Percentiles rank a stretch among this genome's conserved stretches.
These are phyloP conservation scores for Stercorarius parasiticus DNA, from an alignment of 2,113 vertebrate genomes.

Conservation along the genomic window DNA sequence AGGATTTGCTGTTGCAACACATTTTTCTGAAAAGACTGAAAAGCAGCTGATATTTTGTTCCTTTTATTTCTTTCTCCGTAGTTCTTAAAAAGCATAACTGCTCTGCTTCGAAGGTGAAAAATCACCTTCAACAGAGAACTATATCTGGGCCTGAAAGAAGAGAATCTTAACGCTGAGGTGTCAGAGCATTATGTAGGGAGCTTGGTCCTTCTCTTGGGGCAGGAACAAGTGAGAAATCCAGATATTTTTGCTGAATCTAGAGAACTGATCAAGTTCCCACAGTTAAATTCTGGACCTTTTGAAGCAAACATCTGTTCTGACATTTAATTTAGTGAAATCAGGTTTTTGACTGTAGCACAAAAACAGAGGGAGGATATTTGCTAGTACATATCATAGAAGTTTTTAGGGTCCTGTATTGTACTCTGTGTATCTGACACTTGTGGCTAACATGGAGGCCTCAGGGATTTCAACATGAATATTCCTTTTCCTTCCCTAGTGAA, in stretches of 20 bases:
- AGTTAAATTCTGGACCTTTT: background rate
- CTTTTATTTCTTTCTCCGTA: background rate
- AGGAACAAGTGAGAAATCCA: background rate
- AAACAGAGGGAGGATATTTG: background rate
- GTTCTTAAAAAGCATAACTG: conserved; percentile 22
- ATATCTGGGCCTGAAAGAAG: background rate
- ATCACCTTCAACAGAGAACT: conserved; percentile 18
- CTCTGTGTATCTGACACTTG: background rate
- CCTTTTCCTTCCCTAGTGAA: background rate
- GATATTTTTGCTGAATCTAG: background rate
- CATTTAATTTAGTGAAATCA: background rate
- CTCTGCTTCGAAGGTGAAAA: conserved; percentile 1
- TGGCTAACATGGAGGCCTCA: background rate
- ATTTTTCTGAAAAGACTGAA: background rate
- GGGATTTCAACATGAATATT: background rate
- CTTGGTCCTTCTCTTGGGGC: background rate
- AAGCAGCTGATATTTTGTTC: background rate
- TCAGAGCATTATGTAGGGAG: background rate
- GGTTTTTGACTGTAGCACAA: background rate
- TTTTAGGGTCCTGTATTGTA: background rate
- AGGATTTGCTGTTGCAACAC: background rate
- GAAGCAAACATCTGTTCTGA: background rate
- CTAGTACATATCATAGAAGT: background rate
- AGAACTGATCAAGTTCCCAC: background rate
- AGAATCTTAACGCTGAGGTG: conserved; percentile 17